Conservation (phyloP, 2,888 invertebrate genomes). For the Bellardia pandia region DNA sequence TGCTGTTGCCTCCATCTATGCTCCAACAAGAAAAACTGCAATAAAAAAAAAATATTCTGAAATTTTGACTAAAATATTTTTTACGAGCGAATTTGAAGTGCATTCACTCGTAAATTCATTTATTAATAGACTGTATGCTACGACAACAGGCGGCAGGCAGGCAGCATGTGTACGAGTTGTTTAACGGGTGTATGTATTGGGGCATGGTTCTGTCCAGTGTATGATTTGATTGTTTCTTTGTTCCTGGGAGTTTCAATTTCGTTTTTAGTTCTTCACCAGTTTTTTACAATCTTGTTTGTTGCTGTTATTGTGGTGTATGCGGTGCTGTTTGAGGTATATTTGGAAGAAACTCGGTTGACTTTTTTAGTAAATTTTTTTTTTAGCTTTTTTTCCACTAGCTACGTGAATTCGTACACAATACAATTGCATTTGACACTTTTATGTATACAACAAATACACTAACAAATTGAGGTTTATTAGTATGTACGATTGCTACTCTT, state of each 20-base stretch:
- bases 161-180: not conserved
- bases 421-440: constrained; percentile 74
- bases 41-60: constrained; percentile 53
- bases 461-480: constrained; percentile 71
- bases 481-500: constrained; percentile 54
- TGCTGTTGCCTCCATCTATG: not conserved
- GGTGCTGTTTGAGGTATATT: constrained; percentile 31
- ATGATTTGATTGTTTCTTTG: constrained; percentile 53
- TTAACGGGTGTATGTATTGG: not conserved
- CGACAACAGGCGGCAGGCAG: constrained; percentile 16
- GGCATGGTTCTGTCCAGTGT: constrained; percentile 6
- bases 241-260: constrained; percentile 43
- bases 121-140: constrained; percentile 76
- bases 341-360: constrained; percentile 31
- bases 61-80: constrained; percentile 69
- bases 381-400: constrained; percentile 49
- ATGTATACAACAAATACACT: constrained; percentile 58
- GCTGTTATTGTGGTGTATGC: not conserved
- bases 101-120: constrained; percentile 82
- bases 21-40: constrained; percentile 5
- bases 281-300: constrained; percentile 25
- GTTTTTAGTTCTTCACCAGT: constrained; percentile 34
- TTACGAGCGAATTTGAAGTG: constrained; percentile 75
- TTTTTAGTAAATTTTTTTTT: not conserved
- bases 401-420: constrained; percentile 59